Percentiles rank a stretch among this genome's conserved stretches.
Conservation (phyloP, 2,113 vertebrate species). For the Camarhynchus parvulus region DNA sequence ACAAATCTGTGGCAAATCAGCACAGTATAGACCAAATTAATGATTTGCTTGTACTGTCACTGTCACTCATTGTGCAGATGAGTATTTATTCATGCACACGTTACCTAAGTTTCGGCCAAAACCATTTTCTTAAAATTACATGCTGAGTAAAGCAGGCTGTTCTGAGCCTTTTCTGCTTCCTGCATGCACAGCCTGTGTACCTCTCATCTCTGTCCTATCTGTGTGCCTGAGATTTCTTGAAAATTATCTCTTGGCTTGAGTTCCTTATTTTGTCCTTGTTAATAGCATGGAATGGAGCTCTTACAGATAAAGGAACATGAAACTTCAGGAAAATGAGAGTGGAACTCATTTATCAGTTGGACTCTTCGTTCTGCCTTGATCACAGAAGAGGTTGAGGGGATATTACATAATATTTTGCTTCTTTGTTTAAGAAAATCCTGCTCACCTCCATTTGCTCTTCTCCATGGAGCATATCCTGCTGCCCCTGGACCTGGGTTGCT, state of each 20-base stretch:
- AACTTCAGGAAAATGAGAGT: constrained; percentile 32
- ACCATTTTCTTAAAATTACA: constrained; percentile 9
- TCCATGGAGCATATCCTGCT: neutral
- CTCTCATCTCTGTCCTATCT: neutral
- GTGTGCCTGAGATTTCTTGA: neutral
- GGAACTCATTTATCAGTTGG: neutral
- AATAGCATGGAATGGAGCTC: neutral
- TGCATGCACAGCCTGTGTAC: neutral
- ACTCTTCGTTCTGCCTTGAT: neutral
- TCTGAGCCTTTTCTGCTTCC: neutral
- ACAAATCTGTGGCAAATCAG: neutral
- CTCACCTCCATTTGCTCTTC: neutral
- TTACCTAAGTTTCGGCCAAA: constrained; percentile 15
- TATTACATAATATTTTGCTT: neutral
- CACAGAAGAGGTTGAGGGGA: neutral
- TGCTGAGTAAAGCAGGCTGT: constrained; percentile 1
- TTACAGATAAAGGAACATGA: constrained; percentile 32
- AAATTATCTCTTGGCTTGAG: constrained; percentile 4
- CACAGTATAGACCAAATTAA: neutral
- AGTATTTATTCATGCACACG: neutral
- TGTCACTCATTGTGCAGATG: neutral
- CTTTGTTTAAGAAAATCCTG: neutral
- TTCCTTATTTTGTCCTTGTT: constrained; percentile 34
- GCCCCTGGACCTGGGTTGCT: neutral
- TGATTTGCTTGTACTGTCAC: constrained; percentile 15